These are phyloP conservation scores for Latrodectus geometricus DNA, from an alignment of 1,140 invertebrate species.

Conservation along the genomic window DNA sequence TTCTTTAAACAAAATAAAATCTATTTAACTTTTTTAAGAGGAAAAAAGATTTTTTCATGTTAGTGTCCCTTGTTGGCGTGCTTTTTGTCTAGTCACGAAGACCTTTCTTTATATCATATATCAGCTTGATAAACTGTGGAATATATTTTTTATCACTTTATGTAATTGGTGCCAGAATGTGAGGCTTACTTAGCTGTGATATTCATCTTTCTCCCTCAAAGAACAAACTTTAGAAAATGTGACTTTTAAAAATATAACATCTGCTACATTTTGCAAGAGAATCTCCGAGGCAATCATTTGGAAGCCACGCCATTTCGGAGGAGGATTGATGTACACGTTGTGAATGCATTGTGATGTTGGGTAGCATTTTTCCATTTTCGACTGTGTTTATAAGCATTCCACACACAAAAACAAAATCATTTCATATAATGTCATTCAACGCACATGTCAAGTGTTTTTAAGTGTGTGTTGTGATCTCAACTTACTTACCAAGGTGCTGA, in stretches of 20 bases:
- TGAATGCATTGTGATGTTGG: not conserved
- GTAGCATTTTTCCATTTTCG: conserved; percentile 31
- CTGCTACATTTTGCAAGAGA: not conserved
- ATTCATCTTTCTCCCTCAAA: conserved; percentile 58
- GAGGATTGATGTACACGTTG: not conserved
- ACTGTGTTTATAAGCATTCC: conserved; percentile 43
- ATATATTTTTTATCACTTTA: conserved; percentile 58
- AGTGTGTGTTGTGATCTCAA: conserved; percentile 51
- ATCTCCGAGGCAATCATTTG: conserved; percentile 10
- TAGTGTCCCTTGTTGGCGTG: conserved; percentile 56
- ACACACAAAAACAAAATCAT: conserved; percentile 24
- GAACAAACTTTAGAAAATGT: conserved; percentile 39
- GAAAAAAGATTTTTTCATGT: not conserved
- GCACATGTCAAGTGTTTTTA: conserved; percentile 53
- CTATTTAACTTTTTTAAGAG: not conserved
- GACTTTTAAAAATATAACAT: no score
- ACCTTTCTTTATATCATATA: conserved; percentile 38
- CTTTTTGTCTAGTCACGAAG: conserved; percentile 53
- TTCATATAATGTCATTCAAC: conserved; percentile 47
- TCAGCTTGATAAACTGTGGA: conserved; percentile 36
- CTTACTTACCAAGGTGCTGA: conserved; percentile 26
- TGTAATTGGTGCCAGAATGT: conserved; percentile 58
- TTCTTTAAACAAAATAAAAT: not conserved
- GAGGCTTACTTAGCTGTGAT: conserved; percentile 58
- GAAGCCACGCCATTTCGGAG: conserved; percentile 10